Conservation (phyloP, 2,888 invertebrate species). For the Mesochorus sp. region DNA sequence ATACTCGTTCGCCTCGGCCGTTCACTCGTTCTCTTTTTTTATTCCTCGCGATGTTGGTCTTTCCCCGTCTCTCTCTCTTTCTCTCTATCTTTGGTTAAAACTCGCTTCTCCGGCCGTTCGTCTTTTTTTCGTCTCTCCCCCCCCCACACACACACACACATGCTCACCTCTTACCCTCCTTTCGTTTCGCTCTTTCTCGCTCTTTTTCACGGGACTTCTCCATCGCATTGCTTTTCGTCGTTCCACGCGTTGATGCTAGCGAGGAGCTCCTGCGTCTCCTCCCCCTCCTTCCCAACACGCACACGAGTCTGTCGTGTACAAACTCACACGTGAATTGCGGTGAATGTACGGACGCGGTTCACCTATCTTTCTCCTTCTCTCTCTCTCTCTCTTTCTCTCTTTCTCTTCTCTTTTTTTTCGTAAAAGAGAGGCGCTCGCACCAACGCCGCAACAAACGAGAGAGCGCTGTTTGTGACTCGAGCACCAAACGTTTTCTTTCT, state of each 20-base stretch:
- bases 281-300: too few relatives aligned
- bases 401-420: slow-evolving; percentile 14
- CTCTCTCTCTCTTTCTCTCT: slow-evolving; percentile 23
- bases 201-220: slow-evolving; percentile 18
- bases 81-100: slow-evolving; percentile 38
- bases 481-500: slow-evolving; percentile 63
- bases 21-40: slow-evolving; percentile 42
- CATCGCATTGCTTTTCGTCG: neutral
- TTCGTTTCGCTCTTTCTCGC: slow-evolving; percentile 22
- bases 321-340: slow-evolving; percentile 65
- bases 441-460: slow-evolving; percentile 38
- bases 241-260: neutral
- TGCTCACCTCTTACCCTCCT: slow-evolving; percentile 20
- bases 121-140: slow-evolving; percentile 24
- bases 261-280: too few relatives aligned
- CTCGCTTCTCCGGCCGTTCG: slow-evolving; percentile 31
- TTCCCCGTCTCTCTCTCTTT: slow-evolving; percentile 25
- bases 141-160: too few relatives aligned
- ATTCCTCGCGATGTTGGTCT: slow-evolving; percentile 26
- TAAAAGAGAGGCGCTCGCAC: slow-evolving; percentile 36
- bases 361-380: slow-evolving; percentile 56
- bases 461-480: slow-evolving; percentile 31
- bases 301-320: too few relatives aligned
- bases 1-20: slow-evolving; percentile 51
- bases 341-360: slow-evolving; percentile 68